Base-by-base conservation (phyloP, 2,888 invertebrate species). In the Meloe dianella region DNA sequence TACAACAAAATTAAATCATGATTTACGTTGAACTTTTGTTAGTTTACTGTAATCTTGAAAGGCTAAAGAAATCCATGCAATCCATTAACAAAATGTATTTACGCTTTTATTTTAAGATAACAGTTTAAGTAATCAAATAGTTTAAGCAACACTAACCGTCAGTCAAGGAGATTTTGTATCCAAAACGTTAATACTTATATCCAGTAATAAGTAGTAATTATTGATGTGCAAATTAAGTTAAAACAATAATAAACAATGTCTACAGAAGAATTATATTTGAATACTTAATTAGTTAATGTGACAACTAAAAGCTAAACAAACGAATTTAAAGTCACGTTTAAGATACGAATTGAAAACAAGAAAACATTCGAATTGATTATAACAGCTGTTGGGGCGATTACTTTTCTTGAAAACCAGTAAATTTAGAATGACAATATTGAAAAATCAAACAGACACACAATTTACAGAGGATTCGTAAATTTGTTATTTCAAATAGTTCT, bases 1-100 rank as follows among this genome's bases (percentile, higher is more conserved):
- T 1, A 54, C 54, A 54, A 24, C 24, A 54, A 24, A 54, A 54
- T 54, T 54, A 54, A 54, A 54, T 54, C 54, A 54, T 54, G 54
- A 54, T 54, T 54, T 54, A 54, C 14, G 54, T 24, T 24, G 12
- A 54, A 54, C 24, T 54, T 54, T 47, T 24, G 5, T 24, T 24
- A 20, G 54, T 54, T 24, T 54, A 54, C 20, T 22, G 24, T 54
- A 8, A 24, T 24, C 9, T 24, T 12, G 5, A 54, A 54, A 54
- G 22, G 24, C 12, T 20, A 4, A 24, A 41, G 41, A 41, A 17
- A 41, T 41, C n/a, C 41, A 41, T 17, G 7, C 41, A 41, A 41
- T 41, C 41, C 41, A 41, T 41, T 17, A 17, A 17, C 2, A 12
- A 41, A 4, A 7, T 12, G 12, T 35, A 14, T 5, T 35, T 17